phyloP scores from a whole-genome alignment of 2,888 invertebrate genomes.

The Drosophila mayaguana region DNA sequence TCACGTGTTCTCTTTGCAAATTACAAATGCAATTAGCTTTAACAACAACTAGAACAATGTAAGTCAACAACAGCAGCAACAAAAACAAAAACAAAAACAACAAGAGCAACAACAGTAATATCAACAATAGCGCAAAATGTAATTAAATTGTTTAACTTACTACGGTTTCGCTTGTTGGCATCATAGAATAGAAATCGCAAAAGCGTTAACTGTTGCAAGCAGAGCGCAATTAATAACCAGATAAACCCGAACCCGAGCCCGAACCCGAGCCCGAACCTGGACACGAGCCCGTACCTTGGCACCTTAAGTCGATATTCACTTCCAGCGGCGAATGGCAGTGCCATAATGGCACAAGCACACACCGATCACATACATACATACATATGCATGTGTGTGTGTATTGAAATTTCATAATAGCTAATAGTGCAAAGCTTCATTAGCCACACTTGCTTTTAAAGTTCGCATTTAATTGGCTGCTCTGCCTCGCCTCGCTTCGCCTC shows the following conservation, averaged over 20 bases:
- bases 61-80: constrained; percentile 11
- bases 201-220: constrained; percentile 55
- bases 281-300: constrained; percentile 16
- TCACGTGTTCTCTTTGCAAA: constrained; percentile 31
- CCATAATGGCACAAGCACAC: constrained; percentile 1
- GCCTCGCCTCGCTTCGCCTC: background rate
- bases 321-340: constrained; percentile 26
- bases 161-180: constrained; percentile 71
- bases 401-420: constrained; percentile 19
- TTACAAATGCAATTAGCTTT: constrained; percentile 66
- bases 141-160: constrained; percentile 79
- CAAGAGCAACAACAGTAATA: background rate
- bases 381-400: background rate
- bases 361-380: background rate
- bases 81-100: background rate
- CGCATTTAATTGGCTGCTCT: background rate
- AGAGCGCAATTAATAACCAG: constrained; percentile 49
- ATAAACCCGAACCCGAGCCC: constrained; percentile 29
- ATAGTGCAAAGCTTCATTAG: constrained; percentile 41
- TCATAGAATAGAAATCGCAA: constrained; percentile 39
- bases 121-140: constrained; percentile 47
- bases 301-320: constrained; percentile 41
- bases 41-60: constrained; percentile 11
- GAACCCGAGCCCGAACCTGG: constrained; percentile 33
- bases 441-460: constrained; percentile 22